A percentile compares a stretch with the other conserved stretches of the same genome.
These are phyloP conservation scores for Conopomorpha cramerella DNA, from an alignment of 1,140 invertebrate genomes.

Conservation along the genomic window DNA sequence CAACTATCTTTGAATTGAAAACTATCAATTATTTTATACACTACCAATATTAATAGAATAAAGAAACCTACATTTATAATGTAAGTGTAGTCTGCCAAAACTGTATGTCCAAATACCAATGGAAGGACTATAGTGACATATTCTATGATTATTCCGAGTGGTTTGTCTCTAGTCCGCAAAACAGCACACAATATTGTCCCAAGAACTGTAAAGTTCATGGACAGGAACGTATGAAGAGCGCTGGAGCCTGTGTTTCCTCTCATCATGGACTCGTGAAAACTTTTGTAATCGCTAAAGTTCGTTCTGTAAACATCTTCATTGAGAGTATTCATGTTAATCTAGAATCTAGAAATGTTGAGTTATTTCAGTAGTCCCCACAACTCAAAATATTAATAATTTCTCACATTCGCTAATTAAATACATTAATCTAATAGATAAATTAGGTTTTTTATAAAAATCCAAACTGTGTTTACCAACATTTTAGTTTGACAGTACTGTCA, in stretches of 20 bases:
- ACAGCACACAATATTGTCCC: conserved; percentile 20
- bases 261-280: conserved; percentile 51
- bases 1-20: conserved; percentile 29
- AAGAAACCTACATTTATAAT: conserved; percentile 13
- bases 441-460: too few species aligned
- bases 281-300: conserved; percentile 37
- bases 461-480: too few species aligned
- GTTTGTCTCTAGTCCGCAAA: conserved; percentile 6
- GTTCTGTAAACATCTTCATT: too few species aligned
- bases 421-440: too few species aligned
- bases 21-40: conserved; percentile 14
- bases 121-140: conserved; percentile 58
- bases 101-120: conserved; percentile 55
- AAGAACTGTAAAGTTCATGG: conserved; percentile 39
- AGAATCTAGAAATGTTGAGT: too few species aligned
- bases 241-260: conserved; percentile 55
- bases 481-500: too few species aligned
- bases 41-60: conserved; percentile 7
- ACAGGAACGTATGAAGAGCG: conserved; percentile 32
- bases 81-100: conserved; percentile 27
- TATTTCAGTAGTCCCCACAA: too few species aligned
- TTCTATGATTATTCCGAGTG: conserved; percentile 37
- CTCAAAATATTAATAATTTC: too few species aligned
- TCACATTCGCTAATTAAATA: too few species aligned
- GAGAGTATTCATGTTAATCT: too few species aligned